phyloP scores from a whole-genome alignment of 2,797 vertebrate genomes.

The Poecilia velifera region DNA sequence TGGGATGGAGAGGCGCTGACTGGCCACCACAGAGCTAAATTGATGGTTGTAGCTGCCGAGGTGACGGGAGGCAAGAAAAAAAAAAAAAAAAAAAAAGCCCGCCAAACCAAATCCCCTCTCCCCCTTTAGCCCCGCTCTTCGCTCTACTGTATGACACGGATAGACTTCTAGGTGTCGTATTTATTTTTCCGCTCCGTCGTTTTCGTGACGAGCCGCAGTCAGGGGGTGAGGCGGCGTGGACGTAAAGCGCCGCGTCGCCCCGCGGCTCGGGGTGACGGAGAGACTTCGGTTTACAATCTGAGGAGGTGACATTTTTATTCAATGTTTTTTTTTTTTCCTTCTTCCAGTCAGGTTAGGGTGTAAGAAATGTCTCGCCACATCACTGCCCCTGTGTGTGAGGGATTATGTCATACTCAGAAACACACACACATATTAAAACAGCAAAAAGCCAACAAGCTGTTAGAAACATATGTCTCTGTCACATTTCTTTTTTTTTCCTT shows the following conservation, averaged over 20 bases:
- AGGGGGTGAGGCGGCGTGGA: constrained; percentile 57
- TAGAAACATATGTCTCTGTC: constrained; percentile 75
- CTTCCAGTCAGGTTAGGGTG: constrained; percentile 49
- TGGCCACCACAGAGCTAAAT: constrained; percentile 77
- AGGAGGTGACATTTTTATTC: constrained; percentile 66
- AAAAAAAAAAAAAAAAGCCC: no score
- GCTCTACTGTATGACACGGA: constrained; percentile 81
- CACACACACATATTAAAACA: constrained; percentile 30
- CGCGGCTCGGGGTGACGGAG: constrained; percentile 14
- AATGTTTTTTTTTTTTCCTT: constrained; percentile 20
- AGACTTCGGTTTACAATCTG: constrained; percentile 55
- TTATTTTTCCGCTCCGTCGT: constrained; percentile 60
- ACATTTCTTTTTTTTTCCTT: constrained; percentile 45
- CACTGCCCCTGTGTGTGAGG: constrained; percentile 54
- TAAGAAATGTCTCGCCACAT: constrained; percentile 41
- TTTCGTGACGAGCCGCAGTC: constrained; percentile 65
- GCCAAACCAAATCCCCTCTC: no score
- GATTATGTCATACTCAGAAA: constrained; percentile 70
- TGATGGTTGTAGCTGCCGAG: constrained; percentile 76
- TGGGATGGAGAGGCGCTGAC: constrained; percentile 70
- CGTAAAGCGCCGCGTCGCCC: constrained; percentile 59
- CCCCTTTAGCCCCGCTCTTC: constrained; percentile 37
- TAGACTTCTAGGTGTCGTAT: constrained; percentile 76
- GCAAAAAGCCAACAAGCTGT: constrained; percentile 42
- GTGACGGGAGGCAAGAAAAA: constrained; percentile 56